A percentile compares a stretch with the other conserved stretches of the same genome.
phyloP scores from a whole-genome alignment of 1,140 invertebrate genomes.

The Halyomorpha halys region DNA sequence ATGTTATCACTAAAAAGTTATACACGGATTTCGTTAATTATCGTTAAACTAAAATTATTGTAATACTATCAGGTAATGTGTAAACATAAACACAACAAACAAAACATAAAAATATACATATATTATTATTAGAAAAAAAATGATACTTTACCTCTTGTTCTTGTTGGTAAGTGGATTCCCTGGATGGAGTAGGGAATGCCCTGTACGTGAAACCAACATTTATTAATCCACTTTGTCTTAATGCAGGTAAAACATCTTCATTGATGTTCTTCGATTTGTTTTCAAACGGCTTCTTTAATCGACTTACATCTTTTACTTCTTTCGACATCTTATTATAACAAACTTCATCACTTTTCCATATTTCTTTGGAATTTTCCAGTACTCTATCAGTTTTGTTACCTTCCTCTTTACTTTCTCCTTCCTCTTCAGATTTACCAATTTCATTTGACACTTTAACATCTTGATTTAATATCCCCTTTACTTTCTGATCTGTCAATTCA shows the following conservation, averaged over 20 bases:
- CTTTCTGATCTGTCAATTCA: not conserved
- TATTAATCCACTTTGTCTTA: slow-evolving; percentile 48
- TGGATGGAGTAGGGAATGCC: slow-evolving; percentile 67
- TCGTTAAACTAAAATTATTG: no score
- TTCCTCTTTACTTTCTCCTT: not conserved
- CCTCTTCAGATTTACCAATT: not conserved
- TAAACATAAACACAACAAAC: no score
- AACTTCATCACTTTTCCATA: slow-evolving; percentile 17
- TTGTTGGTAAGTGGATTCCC: slow-evolving; percentile 60
- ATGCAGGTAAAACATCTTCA: slow-evolving; percentile 38
- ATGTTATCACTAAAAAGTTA: no score
- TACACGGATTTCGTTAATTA: no score
- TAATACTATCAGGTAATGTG: no score
- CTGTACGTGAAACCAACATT: slow-evolving; percentile 62
- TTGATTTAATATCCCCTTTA: slow-evolving; percentile 13
- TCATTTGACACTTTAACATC: slow-evolving; percentile 5
- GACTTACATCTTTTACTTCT: slow-evolving; percentile 35
- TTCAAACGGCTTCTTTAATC: slow-evolving; percentile 23
- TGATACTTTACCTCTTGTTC: slow-evolving; percentile 52
- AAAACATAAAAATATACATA: no score
- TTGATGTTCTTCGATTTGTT: slow-evolving; percentile 24
- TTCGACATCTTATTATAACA: slow-evolving; percentile 17
- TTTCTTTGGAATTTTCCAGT: not conserved
- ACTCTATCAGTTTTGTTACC: not conserved
- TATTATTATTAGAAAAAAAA: no score